Evolutionary conservation across 2,888 invertebrate species (phyloP), one percentile per base, ranked within the genome.

Genomic region (Toxonevra muliebris): DNA sequence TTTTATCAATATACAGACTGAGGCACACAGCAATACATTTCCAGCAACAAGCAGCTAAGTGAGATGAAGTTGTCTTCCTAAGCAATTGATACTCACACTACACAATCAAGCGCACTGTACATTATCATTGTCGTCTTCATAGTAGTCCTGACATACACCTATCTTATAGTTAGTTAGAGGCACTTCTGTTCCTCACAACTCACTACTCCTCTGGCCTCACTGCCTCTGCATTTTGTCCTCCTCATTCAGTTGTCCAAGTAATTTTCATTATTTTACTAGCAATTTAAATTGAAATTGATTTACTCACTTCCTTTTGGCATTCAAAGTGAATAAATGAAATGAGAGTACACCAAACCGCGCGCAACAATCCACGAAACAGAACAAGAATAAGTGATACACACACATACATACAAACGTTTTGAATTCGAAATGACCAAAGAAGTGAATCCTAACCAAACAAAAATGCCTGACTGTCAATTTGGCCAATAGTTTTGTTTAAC

Each of bases 261-360:
- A 65, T 54, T 65, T 59, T 65, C 65, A 60, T 45, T 60, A 65
- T 59, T 59, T 45, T 12, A 10, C 53, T 54, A 54, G 54, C 60
- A 60, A 65, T 65, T 65, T 60, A 43, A 65, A 60, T 53, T 54
- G 60, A 65, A 60, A 60, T 65, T 60, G 59, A 65, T 60, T 65
- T 60, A 43, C 54, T 54, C 17, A 57, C 43, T 63, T 42, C 43
- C 19, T 43, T 41, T 43, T 42, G 53, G 54, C 52, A 53, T 19
- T 15, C 43, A 20, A 19, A 9, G 19, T 7, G 40, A 57, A 11
- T 9, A 40, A 13, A 57, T 15, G 40, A 30, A 40, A 40, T 57
- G 43, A 15, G 17, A 17, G 40, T 11, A 15, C 8, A 9, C 50
- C 15, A 19, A 61, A 41, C 15, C n/a, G 40, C 42, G 45, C 48